Conservation (phyloP, 2,113 vertebrate genomes). For the Pluvialis apricaria region DNA sequence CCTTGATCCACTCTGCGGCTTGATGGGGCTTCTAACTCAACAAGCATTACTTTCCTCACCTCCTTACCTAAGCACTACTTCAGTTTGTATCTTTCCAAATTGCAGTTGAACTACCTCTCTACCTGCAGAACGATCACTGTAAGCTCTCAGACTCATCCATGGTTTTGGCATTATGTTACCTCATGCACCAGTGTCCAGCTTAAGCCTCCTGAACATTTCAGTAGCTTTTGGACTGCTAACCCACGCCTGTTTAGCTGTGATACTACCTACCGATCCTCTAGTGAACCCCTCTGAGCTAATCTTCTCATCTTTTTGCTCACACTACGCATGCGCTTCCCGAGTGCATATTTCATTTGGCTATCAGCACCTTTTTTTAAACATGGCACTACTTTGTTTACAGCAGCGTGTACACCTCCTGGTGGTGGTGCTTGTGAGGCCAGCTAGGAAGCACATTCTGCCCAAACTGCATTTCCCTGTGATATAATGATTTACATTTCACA, state of each 20-base stretch:
- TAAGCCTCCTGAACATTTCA: neutral
- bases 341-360: neutral
- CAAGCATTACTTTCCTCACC: neutral
- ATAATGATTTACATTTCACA: neutral
- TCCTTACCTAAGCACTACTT: neutral
- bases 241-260: accelerated
- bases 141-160: neutral
- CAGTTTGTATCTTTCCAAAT: neutral
- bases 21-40: neutral
- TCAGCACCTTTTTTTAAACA: neutral
- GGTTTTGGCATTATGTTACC: neutral
- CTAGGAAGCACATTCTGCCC: neutral
- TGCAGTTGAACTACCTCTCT: neutral
- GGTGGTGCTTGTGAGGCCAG: neutral
- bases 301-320: neutral
- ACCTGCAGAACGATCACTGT: neutral
- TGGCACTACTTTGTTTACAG: neutral
- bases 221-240: neutral
- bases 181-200: neutral
- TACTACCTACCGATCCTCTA: neutral
- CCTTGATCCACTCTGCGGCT: neutral
- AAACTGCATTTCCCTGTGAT: neutral
- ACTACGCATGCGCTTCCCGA: neutral
- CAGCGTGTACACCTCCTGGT: neutral
- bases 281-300: neutral